phyloP scores from a whole-genome alignment of 2,113 vertebrate genomes.

The Phalacrocorax aristotelis region DNA sequence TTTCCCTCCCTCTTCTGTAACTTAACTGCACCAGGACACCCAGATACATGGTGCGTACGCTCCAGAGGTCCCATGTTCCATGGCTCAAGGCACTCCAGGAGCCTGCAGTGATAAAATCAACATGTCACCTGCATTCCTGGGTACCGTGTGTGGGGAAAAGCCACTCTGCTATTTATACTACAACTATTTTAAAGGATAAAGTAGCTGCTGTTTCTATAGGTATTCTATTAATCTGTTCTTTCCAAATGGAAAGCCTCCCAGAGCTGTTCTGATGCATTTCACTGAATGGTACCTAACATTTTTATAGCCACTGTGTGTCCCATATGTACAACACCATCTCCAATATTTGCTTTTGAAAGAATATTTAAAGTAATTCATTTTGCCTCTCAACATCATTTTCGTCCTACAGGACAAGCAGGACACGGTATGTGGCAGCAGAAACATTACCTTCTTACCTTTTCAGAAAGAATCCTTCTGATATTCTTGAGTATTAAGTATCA shows the following conservation, averaged over 20 bases:
- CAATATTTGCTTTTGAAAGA: background rate
- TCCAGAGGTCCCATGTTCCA: background rate
- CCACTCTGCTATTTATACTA: background rate
- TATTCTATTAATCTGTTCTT: background rate
- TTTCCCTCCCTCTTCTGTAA: background rate
- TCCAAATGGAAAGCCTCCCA: background rate
- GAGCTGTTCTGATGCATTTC: background rate
- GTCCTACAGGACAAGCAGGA: background rate
- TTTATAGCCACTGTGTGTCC: background rate
- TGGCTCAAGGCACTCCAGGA: background rate
- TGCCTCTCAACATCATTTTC: background rate
- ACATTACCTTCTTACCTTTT: background rate
- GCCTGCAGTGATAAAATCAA: background rate
- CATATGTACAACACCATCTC: background rate
- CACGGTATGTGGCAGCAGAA: background rate
- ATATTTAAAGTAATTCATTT: background rate
- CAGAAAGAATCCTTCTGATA: background rate
- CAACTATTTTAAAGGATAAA: background rate
- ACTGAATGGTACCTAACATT: background rate
- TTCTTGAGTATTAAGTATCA: background rate
- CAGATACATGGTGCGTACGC: fast-evolving
- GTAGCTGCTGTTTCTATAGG: background rate
- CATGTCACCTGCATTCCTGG: fast-evolving
- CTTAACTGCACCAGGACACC: background rate
- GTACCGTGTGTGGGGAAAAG: background rate